Evolutionary conservation across 1,140 invertebrate genomes (phyloP), one percentile per base, ranked within the genome.

Genomic region (Leptopilina boulardi): DNA sequence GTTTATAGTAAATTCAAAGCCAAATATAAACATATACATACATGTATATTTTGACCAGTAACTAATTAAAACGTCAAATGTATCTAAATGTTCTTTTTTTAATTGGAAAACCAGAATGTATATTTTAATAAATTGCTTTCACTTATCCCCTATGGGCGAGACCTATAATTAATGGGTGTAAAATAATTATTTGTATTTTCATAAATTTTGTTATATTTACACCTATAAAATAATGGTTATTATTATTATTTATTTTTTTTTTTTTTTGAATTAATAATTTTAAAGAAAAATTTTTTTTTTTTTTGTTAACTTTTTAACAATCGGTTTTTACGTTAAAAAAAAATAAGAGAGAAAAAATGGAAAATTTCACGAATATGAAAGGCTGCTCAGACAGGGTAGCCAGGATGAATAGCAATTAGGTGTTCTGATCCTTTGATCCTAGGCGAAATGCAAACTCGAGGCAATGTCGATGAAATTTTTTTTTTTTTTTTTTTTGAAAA

Each of bases 371-470:
- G 10, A 15, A 34, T 72, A 38, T 19, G 38, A 47, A 41, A 51
- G 41, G 9, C 18, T n/a, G 15, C n/a, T 19, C 19, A 66, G 56
- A 23, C 30, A 51, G 34, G 23, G 75, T 73, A 70, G 38, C 71
- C 56, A 77, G 79, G 78, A 80, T 84, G 83, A 85, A 85, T 81
- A 85, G 79, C 79, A 85, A 85, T 85, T 84, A 85, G 77, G 70
- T 71, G 41, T 59, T 41, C 11, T 77, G 78, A 80, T 82, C 80
- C 81, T 84, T 85, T 85, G 84, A 85, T 84, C 79, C 71, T 44
- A 47, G n/a, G 77, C 71, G 71, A 79, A 82, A 78, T 73, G 76
- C 70, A 21, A 71, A 44, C 42, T 54, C 44, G 13, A 73, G 15
- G 18, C 44, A 71, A 10, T 15, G 19, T 44, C 73, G 59, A 77